These are phyloP conservation scores for Diadophis punctatus DNA, from an alignment of 2,113 vertebrate species.

Conservation along the genomic window DNA sequence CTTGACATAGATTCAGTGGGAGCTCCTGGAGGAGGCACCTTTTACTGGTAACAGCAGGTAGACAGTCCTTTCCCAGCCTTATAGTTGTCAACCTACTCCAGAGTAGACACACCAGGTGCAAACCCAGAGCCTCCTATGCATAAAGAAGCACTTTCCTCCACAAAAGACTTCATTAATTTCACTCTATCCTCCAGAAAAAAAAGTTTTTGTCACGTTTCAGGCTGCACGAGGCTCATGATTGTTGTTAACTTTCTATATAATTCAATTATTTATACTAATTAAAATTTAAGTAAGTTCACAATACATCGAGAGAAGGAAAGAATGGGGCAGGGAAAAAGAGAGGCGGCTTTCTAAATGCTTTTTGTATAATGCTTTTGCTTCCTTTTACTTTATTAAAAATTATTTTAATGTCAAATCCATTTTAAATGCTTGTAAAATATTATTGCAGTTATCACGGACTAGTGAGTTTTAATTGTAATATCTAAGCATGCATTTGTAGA, in stretches of 20 bases:
- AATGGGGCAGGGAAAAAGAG: neutral
- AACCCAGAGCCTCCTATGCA: neutral
- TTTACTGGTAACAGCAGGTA: neutral
- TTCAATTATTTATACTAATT: neutral
- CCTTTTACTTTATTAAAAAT: neutral
- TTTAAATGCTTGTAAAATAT: neutral
- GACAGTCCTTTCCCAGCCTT: neutral
- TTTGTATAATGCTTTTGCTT: neutral
- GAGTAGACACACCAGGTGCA: neutral
- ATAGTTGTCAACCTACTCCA: neutral
- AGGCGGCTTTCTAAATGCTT: neutral
- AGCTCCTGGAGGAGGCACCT: neutral
- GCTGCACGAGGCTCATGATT: neutral
- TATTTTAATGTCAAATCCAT: neutral
- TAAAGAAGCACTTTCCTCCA: neutral
- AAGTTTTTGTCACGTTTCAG: neutral
- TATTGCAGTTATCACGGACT: neutral
- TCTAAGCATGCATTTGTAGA: neutral
- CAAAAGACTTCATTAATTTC: neutral
- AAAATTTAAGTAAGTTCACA: neutral
- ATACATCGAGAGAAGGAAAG: neutral
- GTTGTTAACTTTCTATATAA: neutral
- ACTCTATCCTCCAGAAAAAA: neutral
- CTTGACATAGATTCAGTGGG: neutral
- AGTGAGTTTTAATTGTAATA: neutral